A percentile compares a stretch with the other conserved stretches of the same genome.
phyloP scores from a whole-genome alignment of 2,797 vertebrate genomes.

The Scarus forsteni region DNA sequence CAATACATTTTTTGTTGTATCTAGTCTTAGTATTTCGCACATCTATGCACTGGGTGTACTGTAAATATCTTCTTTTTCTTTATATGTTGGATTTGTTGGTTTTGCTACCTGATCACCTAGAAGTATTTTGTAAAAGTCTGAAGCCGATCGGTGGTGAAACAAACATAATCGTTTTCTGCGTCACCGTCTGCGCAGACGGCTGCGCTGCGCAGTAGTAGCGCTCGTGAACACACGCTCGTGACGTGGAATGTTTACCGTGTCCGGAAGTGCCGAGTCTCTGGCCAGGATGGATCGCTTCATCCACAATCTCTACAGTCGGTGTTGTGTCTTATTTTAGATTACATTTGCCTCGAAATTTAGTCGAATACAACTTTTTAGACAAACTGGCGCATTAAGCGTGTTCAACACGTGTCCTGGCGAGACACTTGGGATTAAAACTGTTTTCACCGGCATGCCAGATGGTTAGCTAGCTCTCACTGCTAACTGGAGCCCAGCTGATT shows the following conservation, averaged over 20 bases:
- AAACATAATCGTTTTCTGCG: neutral
- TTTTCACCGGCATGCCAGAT: slow-evolving; percentile 1
- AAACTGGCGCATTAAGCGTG: too few species aligned
- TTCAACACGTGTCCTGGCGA: neutral
- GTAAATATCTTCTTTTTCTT: too few species aligned
- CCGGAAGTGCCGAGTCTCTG: slow-evolving; percentile 64
- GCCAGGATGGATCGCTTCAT: slow-evolving; percentile 6
- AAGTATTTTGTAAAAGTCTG: too few species aligned
- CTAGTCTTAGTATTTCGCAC: too few species aligned
- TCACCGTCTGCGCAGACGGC: neutral
- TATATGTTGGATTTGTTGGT: too few species aligned
- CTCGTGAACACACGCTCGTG: slow-evolving; percentile 17
- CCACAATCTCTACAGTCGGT: neutral
- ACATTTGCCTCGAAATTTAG: too few species aligned
- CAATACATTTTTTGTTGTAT: too few species aligned
- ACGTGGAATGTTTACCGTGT: slow-evolving; percentile 64
- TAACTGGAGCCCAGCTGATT: slow-evolving; percentile 16
- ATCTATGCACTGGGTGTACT: too few species aligned
- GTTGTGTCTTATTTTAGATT: neutral
- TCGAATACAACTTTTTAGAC: too few species aligned
- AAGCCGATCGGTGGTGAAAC: too few species aligned
- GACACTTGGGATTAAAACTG: neutral
- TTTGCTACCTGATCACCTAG: too few species aligned
- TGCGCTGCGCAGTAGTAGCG: slow-evolving; percentile 29
- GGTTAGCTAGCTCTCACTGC: slow-evolving; percentile 33